Base-by-base conservation (phyloP, 2,888 invertebrate genomes). In the Belgica antarctica region DNA sequence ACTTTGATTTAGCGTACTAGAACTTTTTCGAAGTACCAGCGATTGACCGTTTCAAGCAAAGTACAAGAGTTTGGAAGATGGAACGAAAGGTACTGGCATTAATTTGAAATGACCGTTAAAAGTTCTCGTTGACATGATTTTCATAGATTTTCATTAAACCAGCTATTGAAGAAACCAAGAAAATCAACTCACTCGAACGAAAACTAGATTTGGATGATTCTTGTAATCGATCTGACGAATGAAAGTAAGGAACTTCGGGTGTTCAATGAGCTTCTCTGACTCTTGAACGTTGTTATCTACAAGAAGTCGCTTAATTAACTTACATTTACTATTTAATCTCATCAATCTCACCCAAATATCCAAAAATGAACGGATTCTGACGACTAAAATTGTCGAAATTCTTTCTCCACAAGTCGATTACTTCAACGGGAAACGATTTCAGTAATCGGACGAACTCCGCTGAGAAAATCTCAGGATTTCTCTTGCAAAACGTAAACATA, bases 51-150 rank as follows among this genome's bases (percentile, higher is more conserved):
- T n/a, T n/a, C n/a, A n/a, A n/a, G n/a, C n/a, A n/a, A n/a, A n/a
- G 41, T 12, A 41, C 41, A n/a, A 41, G 41, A 41, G 34, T 41
- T 41, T n/a, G 41, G 41, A 41, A 41, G 41, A 4, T 41, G 41
- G 41, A 5, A 2, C 41, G 41, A 10, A n/a, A n/a, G n/a, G n/a
- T n/a, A n/a, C n/a, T n/a, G 10, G 41, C 41, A 34, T n/a, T n/a
- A n/a, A n/a, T 41, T 41, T n/a, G 41, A 41, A 41, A 10, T 10
- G 10, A 10, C 41, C 41, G 41, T 41, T 41, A 15, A n/a, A n/a
- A n/a, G n/a, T n/a, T n/a, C n/a, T n/a, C n/a, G 41, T 15, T 31
- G 31, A 31, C 10, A 41, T 41, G 2, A 2, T 41, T 41, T 3
- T 5, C 12, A 12, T 41, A 41, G 41, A 7, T 12, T 7, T 7